These are phyloP conservation scores for Timema cristinae DNA, from an alignment of 2,888 invertebrate species.

Conservation along the genomic window DNA sequence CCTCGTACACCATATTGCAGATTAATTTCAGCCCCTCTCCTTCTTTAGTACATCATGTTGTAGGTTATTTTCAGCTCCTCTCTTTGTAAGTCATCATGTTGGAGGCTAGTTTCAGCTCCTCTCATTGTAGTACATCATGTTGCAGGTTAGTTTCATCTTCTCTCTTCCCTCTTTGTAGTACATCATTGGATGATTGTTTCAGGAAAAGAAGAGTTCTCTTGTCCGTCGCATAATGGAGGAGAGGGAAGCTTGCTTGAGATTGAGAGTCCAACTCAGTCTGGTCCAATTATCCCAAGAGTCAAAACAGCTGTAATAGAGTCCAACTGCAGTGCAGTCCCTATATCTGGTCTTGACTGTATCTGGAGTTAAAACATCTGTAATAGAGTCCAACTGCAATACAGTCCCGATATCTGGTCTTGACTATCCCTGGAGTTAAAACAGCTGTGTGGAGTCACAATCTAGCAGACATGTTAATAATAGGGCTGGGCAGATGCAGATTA, in stretches of 20 bases:
- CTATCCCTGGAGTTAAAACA: background rate
- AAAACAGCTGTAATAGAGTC: slow-evolving; percentile 26
- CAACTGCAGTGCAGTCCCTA: background rate
- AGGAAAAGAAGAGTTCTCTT: slow-evolving; percentile 60
- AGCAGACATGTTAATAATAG: too few species aligned
- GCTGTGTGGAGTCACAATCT: background rate
- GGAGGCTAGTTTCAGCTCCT: background rate
- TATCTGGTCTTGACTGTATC: background rate
- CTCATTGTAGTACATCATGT: background rate
- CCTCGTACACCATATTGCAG: too few species aligned
- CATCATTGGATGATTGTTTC: slow-evolving; percentile 10
- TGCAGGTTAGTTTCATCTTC: background rate
- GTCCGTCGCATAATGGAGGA: slow-evolving; percentile 69
- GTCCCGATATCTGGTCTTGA: background rate
- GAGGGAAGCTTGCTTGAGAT: slow-evolving; percentile 63
- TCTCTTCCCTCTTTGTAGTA: background rate
- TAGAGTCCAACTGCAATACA: background rate
- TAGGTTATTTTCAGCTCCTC: too few species aligned
- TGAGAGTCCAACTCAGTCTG: slow-evolving; percentile 53
- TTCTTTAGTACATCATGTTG: too few species aligned
- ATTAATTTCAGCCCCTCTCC: too few species aligned
- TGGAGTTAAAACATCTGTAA: slow-evolving; percentile 29
- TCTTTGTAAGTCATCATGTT: too few species aligned
- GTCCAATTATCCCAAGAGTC: slow-evolving; percentile 30
- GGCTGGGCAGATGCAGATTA: too few species aligned